Percentiles rank a stretch among this genome's conserved stretches.
Evolutionary conservation across 2,888 invertebrate genomes (phyloP).

Genomic region (Thecophora atra): DNA sequence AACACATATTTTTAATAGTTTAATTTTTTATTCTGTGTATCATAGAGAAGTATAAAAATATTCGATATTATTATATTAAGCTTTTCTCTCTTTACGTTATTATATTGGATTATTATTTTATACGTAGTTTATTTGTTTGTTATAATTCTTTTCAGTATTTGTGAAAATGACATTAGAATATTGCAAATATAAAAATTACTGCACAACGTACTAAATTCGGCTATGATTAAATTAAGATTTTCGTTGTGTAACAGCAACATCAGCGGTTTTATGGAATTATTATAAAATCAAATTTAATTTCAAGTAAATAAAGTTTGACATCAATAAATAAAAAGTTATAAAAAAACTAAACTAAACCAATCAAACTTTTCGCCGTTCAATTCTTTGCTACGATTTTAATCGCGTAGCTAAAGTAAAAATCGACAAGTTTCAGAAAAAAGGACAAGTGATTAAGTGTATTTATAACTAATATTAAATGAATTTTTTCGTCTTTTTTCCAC

Average conservation of each 20-base stretch:
- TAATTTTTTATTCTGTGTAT: slow-evolving; percentile 36
- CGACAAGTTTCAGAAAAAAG: slow-evolving; percentile 53
- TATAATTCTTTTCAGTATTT: neutral
- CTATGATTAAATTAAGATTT: slow-evolving; percentile 30
- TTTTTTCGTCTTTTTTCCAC: neutral
- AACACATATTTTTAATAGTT: slow-evolving; percentile 11
- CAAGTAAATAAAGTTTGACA: slow-evolving; percentile 27
- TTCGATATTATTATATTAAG: neutral
- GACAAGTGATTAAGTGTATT: slow-evolving; percentile 55
- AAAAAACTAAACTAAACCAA: slow-evolving; percentile 29
- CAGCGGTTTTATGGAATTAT: neutral
- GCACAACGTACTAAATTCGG: slow-evolving; percentile 38
- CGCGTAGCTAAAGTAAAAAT: neutral
- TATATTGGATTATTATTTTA: neutral
- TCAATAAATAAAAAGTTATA: slow-evolving; percentile 31
- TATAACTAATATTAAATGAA: neutral
- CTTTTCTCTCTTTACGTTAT: neutral
- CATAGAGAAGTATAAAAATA: slow-evolving; percentile 26
- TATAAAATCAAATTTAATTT: slow-evolving; percentile 20
- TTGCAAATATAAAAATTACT: slow-evolving; percentile 11
- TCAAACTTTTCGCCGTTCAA: slow-evolving; percentile 40
- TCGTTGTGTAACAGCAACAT: slow-evolving; percentile 21
- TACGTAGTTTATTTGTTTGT: neutral
- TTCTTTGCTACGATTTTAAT: neutral
- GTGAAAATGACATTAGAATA: slow-evolving; percentile 10